These are phyloP conservation scores for Chlorops oryzae DNA, from an alignment of 1,140 invertebrate species.

Conservation along the genomic window DNA sequence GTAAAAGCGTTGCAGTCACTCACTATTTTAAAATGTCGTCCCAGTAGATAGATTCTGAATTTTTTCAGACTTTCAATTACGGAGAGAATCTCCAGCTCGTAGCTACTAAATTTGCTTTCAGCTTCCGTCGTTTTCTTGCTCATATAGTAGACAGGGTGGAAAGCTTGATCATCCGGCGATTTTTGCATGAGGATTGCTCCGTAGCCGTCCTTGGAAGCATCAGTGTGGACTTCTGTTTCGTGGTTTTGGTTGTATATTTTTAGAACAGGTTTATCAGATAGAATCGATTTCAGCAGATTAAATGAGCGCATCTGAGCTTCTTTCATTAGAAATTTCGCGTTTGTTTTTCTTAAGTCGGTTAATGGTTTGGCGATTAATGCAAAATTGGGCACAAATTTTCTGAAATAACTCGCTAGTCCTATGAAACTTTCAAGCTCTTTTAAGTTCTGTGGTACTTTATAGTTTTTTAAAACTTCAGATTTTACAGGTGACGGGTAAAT, in stretches of 20 bases:
- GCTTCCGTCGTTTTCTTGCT: slow-evolving; percentile 41
- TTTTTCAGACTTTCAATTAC: slow-evolving; percentile 45
- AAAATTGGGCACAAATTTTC: slow-evolving; percentile 38
- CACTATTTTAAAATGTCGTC: slow-evolving; percentile 17
- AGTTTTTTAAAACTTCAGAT: slow-evolving; percentile 29
- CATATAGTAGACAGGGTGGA: slow-evolving; percentile 48
- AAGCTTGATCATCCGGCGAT: slow-evolving; percentile 27
- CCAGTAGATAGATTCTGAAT: slow-evolving; percentile 25
- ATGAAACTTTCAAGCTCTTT: slow-evolving; percentile 40
- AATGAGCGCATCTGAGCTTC: slow-evolving; percentile 9
- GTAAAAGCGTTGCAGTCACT: slow-evolving; percentile 41
- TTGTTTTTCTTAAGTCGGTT: slow-evolving; percentile 26
- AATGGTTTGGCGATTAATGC: slow-evolving; percentile 29
- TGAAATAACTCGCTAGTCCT: slow-evolving; percentile 40
- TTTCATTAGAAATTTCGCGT: slow-evolving; percentile 8
- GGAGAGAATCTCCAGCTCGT: slow-evolving; percentile 45
- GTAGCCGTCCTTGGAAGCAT: slow-evolving; percentile 30
- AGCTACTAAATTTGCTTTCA: slow-evolving; percentile 37
- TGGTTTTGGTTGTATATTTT: slow-evolving; percentile 30
- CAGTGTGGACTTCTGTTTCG: slow-evolving; percentile 42
- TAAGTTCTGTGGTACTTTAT: slow-evolving; percentile 5
- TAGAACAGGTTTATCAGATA: slow-evolving; percentile 32
- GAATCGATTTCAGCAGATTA: slow-evolving; percentile 6
- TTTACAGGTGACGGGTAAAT: slow-evolving; percentile 29
- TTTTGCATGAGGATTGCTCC: slow-evolving; percentile 39